Evolutionary conservation across 2,888 invertebrate species (phyloP).

Genomic region (Tetranychus truncatus): DNA sequence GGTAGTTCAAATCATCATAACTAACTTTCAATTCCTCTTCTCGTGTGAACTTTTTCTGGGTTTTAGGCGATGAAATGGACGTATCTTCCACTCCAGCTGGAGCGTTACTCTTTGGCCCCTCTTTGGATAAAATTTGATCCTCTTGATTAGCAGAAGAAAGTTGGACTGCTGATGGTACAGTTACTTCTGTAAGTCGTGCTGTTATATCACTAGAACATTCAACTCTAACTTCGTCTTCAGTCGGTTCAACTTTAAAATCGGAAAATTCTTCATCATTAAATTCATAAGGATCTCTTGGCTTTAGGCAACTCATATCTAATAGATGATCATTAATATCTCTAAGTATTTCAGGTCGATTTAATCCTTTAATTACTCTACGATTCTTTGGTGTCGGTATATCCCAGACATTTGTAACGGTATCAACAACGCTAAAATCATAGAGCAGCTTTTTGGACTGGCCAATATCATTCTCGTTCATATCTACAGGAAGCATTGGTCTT

Average conservation of each 20-base stretch:
- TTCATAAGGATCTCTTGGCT: constrained; percentile 45
- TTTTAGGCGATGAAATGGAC: constrained; percentile 22
- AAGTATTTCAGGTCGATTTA: constrained; percentile 7
- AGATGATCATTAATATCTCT: constrained; percentile 14
- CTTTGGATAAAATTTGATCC: background rate
- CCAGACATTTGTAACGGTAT: constrained; percentile 11
- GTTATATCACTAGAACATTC: background rate
- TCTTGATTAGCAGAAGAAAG: background rate
- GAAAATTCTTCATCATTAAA: constrained; percentile 44
- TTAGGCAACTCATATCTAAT: constrained; percentile 16
- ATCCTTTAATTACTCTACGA: constrained; percentile 25
- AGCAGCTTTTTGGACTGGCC: constrained; percentile 12
- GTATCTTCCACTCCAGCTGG: background rate
- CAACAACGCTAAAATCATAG: constrained; percentile 19
- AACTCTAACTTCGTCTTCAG: background rate
- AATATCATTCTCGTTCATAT: constrained; percentile 45
- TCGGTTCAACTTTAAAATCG: background rate
- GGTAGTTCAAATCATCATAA: constrained; percentile 73
- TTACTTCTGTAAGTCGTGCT: background rate
- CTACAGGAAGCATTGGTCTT: constrained; percentile 55
- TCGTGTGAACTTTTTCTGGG: constrained; percentile 29
- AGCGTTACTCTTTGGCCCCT: background rate
- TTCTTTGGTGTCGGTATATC: constrained; percentile 20
- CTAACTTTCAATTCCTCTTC: constrained; percentile 70
- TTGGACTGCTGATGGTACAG: background rate